These are phyloP conservation scores for Microcebus tavaratra DNA, from an alignment of 2,113 vertebrate species.

Conservation along the genomic window DNA sequence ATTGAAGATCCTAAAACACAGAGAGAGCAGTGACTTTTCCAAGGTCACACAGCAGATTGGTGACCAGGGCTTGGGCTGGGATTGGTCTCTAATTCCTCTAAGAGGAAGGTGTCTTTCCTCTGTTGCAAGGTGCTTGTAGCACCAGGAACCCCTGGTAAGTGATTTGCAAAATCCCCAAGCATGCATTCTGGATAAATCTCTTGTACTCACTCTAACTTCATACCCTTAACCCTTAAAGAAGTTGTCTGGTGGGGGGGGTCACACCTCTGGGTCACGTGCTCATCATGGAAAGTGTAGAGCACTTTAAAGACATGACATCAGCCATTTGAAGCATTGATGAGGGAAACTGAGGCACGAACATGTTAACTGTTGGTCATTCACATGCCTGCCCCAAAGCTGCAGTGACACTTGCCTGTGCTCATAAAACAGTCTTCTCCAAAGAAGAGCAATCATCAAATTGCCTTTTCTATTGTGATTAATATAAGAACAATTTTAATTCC, in stretches of 20 bases:
- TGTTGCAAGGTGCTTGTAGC: background rate
- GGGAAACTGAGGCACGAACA: background rate
- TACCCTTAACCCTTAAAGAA: background rate
- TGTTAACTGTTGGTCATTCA: background rate
- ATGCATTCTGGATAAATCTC: background rate
- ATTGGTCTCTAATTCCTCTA: background rate
- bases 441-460: background rate
- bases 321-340: background rate
- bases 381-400: background rate
- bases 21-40: background rate
- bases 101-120: background rate
- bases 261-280: background rate
- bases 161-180: background rate
- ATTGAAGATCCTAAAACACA: background rate
- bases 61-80: background rate
- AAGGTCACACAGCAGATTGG: background rate
- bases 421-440: background rate
- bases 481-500: background rate
- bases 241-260: background rate
- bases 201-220: background rate
- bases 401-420: background rate
- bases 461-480: background rate
- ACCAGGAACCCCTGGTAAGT: background rate
- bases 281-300: background rate
- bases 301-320: background rate